Evolutionary conservation across 1,140 invertebrate species (phyloP).

Genomic region (Nephila pilipes): DNA sequence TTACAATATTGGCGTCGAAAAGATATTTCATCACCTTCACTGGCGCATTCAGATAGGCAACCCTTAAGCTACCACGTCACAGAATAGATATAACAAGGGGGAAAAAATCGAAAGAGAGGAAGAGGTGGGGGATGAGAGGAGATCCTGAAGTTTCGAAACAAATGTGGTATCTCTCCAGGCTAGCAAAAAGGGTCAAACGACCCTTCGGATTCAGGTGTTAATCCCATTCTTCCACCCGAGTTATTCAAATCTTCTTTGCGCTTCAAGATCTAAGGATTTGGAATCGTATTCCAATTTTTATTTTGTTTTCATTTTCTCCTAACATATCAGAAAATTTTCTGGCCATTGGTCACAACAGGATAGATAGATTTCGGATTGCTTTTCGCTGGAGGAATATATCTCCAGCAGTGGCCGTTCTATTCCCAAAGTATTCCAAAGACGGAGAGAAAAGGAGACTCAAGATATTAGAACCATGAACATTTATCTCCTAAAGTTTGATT

Average conservation of each 20-base stretch:
- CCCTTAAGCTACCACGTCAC: slow-evolving; percentile 43
- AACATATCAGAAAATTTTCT: slow-evolving; percentile 27
- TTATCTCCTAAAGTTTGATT: slow-evolving; percentile 18
- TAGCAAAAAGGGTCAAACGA: slow-evolving; percentile 64
- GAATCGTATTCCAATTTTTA: not conserved
- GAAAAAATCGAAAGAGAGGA: not conserved
- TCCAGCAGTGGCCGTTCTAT: slow-evolving; percentile 34
- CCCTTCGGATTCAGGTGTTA: slow-evolving; percentile 65
- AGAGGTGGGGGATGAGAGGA: slow-evolving; percentile 23
- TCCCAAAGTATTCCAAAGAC: slow-evolving; percentile 23
- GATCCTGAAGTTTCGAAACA: slow-evolving; percentile 26
- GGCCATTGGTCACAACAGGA: slow-evolving; percentile 70
- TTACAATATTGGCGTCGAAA: not conserved
- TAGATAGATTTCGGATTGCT: slow-evolving; percentile 59
- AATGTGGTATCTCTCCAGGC: slow-evolving; percentile 54
- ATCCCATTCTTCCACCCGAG: slow-evolving; percentile 49
- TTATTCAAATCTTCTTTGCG: slow-evolving; percentile 69
- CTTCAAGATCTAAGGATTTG: slow-evolving; percentile 53
- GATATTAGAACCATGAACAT: slow-evolving; percentile 3
- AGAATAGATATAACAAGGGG: slow-evolving; percentile 26
- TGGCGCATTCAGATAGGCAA: not conserved
- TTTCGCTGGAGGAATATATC: slow-evolving; percentile 33
- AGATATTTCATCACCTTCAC: not conserved
- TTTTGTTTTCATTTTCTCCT: not conserved
- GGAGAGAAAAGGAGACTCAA: not conserved